A percentile compares a stretch with the other conserved stretches of the same genome.
These are phyloP conservation scores for Dicentrarchus labrax DNA, from an alignment of 2,113 vertebrate species.

Conservation along the genomic window DNA sequence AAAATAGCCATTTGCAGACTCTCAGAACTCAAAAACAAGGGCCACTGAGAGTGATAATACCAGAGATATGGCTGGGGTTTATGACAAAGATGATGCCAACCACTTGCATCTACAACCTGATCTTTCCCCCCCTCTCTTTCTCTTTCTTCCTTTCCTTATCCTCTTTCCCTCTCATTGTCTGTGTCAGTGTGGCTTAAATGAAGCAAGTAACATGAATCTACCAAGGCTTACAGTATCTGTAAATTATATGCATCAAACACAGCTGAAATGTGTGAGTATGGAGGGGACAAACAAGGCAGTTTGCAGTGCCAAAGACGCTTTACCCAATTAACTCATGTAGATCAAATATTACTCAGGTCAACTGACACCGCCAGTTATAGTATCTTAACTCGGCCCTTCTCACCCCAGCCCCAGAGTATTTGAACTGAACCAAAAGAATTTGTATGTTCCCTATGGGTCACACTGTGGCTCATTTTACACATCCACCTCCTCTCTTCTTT, in stretches of 20 bases:
- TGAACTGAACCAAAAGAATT: slow-evolving; percentile 30
- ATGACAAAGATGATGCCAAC: slow-evolving; percentile 37
- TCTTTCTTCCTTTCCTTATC: not conserved
- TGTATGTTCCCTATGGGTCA: slow-evolving; percentile 20
- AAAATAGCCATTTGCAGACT: slow-evolving; percentile 53
- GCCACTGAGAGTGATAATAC: slow-evolving; percentile 27
- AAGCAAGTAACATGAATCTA: slow-evolving; percentile 18
- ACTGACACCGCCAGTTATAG: slow-evolving; percentile 9
- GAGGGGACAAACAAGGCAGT: slow-evolving; percentile 12
- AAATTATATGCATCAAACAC: slow-evolving; percentile 17
- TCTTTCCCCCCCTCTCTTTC: not conserved
- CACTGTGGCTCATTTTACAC: slow-evolving; percentile 9
- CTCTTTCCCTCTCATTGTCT: slow-evolving; percentile 1
- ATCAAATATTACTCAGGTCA: slow-evolving; percentile 35
- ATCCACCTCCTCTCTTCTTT: slow-evolving; percentile 19
- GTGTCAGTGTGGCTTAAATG: slow-evolving; percentile 1
- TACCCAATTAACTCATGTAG: slow-evolving; percentile 8
- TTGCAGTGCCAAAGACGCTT: not conserved
- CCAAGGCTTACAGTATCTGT: not conserved
- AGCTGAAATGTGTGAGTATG: slow-evolving; percentile 9
- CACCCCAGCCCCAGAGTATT: not conserved
- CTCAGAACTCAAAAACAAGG: slow-evolving; percentile 17
- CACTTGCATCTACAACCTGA: slow-evolving; percentile 31
- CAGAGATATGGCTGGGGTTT: slow-evolving; percentile 16
- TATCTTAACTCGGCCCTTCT: slow-evolving; percentile 12